Evolutionary conservation across 2,113 vertebrate genomes (phyloP).

Genomic region (Micromys minutus): DNA sequence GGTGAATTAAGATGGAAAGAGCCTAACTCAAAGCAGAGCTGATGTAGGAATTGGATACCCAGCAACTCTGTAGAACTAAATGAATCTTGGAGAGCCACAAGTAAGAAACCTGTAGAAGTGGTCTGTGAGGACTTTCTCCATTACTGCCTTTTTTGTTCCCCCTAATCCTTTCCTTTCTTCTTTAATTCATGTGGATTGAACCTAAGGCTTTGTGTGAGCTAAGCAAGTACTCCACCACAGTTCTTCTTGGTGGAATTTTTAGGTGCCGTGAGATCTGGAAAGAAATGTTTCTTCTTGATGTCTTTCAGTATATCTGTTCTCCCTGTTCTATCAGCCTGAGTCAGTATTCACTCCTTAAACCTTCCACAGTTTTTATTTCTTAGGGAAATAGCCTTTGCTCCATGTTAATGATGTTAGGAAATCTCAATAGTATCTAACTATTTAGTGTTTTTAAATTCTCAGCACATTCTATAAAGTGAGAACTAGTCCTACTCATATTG

Average conservation of each 20-base stretch:
- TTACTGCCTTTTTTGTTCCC: rapidly evolving
- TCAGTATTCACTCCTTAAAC: background rate
- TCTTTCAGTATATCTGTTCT: background rate
- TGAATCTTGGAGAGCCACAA: background rate
- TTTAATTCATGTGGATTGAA: background rate
- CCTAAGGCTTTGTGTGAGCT: background rate
- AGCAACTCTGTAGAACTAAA: background rate
- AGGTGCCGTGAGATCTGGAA: background rate
- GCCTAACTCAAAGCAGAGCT: background rate
- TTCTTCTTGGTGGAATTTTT: background rate
- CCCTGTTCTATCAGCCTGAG: background rate
- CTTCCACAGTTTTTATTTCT: background rate
- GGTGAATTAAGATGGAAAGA: background rate
- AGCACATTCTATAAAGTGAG: background rate
- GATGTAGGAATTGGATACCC: background rate
- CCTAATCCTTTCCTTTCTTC: background rate
- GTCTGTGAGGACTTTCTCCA: background rate
- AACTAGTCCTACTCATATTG: rapidly evolving
- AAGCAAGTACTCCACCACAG: background rate
- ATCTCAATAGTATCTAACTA: background rate
- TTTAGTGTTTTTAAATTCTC: background rate
- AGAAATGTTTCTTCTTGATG: background rate
- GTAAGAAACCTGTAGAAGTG: background rate
- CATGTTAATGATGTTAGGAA: background rate
- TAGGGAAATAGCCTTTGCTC: background rate